These are phyloP conservation scores for Siniperca chuatsi DNA, from an alignment of 2,113 vertebrate species.

Conservation along the genomic window DNA sequence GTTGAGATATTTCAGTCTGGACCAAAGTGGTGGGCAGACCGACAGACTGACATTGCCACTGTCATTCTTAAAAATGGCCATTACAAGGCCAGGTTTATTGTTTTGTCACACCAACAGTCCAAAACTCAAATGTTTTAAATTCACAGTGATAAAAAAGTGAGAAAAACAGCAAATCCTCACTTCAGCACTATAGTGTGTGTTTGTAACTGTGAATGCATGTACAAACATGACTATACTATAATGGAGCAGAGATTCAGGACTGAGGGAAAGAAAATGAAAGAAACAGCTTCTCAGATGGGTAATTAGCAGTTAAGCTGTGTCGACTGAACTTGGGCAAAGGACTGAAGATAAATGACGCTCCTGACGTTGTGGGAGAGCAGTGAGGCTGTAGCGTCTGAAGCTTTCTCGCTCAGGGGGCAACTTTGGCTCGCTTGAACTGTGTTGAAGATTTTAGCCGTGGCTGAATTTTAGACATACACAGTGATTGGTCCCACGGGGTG, in stretches of 20 bases:
- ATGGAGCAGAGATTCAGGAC: neutral
- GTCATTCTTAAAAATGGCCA: neutral
- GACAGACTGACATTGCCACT: neutral
- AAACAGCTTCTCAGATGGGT: neutral
- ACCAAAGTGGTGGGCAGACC: neutral
- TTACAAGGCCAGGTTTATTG: neutral
- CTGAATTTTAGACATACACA: conserved; percentile 29
- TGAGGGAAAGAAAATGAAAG: neutral
- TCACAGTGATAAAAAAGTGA: neutral
- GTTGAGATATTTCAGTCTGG: neutral
- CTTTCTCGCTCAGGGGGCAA: conserved; percentile 10
- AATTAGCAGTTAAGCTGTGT: conserved; percentile 19
- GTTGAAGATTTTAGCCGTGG: conserved; percentile 24
- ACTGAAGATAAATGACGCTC: conserved; percentile 18
- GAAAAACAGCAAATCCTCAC: neutral
- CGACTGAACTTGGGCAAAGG: neutral
- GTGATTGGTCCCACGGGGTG: conserved; percentile 15
- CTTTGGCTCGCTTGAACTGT: conserved; percentile 20
- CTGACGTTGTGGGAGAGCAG: neutral
- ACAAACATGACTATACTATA: neutral
- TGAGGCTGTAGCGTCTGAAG: neutral
- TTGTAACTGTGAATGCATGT: neutral
- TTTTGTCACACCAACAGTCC: neutral
- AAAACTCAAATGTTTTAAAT: neutral
- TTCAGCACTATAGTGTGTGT: neutral